These are phyloP conservation scores for Pseudorhombus dupliciocellatus DNA, from an alignment of 2,113 vertebrate species.

Conservation along the genomic window DNA sequence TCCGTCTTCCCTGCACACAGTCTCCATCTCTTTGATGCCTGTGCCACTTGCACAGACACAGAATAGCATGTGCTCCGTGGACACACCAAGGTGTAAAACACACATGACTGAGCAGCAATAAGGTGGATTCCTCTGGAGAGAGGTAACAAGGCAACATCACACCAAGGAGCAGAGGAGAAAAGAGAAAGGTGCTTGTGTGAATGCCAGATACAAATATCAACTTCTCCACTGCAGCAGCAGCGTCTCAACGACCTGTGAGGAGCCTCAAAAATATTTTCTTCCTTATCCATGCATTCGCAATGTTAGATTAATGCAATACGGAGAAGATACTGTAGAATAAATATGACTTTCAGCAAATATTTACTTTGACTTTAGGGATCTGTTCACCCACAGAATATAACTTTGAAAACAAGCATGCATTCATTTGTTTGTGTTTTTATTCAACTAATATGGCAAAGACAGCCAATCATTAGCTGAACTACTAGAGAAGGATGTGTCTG, in stretches of 20 bases:
- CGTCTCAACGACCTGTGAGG: not conserved
- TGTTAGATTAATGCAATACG: slow-evolving; percentile 12
- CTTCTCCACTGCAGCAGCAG: slow-evolving; percentile 34
- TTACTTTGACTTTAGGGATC: not conserved
- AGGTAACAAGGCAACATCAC: slow-evolving; percentile 22
- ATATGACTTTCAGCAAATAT: not conserved
- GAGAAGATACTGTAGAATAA: not conserved
- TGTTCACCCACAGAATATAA: no score
- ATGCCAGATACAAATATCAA: slow-evolving; percentile 43
- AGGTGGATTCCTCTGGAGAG: slow-evolving; percentile 13
- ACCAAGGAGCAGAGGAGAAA: slow-evolving; percentile 5
- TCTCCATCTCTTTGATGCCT: slow-evolving; percentile 32
- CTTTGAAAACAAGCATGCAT: not conserved
- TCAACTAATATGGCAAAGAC: not conserved
- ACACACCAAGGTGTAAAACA: slow-evolving; percentile 3
- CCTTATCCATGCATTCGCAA: not conserved
- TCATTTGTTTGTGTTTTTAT: not conserved
- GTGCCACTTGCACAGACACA: slow-evolving; percentile 5
- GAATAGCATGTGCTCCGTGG: slow-evolving; percentile 17
- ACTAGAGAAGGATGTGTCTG: slow-evolving; percentile 37
- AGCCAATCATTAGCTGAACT: slow-evolving; percentile 33
- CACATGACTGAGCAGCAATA: slow-evolving; percentile 27
- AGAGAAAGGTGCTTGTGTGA: slow-evolving; percentile 9
- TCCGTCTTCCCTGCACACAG: not conserved
- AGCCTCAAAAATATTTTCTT: not conserved